A percentile compares a stretch with the other conserved stretches of the same genome.
phyloP scores from a whole-genome alignment of 2,888 invertebrate genomes.

The Melanargia galathea region DNA sequence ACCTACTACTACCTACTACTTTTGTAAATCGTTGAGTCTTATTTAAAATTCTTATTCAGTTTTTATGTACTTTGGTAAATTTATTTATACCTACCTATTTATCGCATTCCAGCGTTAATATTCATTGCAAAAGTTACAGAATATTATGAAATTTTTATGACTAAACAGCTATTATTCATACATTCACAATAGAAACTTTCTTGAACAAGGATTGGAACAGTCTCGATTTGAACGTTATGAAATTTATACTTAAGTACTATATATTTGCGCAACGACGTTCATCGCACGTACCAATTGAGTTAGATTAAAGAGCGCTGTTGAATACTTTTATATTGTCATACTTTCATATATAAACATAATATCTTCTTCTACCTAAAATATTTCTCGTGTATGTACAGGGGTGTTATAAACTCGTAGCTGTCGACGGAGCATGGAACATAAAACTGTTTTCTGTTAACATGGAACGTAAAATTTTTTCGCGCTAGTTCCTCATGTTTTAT shows the following conservation, averaged over 20 bases:
- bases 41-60: background rate
- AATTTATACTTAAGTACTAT: background rate
- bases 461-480: no score
- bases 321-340: no score
- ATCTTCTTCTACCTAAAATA: no score
- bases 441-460: no score
- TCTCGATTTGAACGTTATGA: background rate
- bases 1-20: no score
- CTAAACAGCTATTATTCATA: conserved; percentile 13
- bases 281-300: background rate
- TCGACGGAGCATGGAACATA: no score
- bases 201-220: conserved; percentile 9
- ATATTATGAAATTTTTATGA: conserved; percentile 21
- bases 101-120: background rate
- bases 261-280: background rate
- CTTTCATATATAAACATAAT: no score
- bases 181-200: conserved; percentile 10
- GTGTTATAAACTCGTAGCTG: no score
- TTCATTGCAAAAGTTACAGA: background rate
- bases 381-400: no score
- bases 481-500: no score
- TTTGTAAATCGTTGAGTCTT: no score
- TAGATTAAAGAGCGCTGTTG: no score
- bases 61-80: background rate
- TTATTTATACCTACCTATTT: background rate